Percentiles rank a stretch among this genome's conserved stretches.
Evolutionary conservation across 2,797 vertebrate genomes (phyloP).

Genomic region (Helicolenus hilgendorfi): DNA sequence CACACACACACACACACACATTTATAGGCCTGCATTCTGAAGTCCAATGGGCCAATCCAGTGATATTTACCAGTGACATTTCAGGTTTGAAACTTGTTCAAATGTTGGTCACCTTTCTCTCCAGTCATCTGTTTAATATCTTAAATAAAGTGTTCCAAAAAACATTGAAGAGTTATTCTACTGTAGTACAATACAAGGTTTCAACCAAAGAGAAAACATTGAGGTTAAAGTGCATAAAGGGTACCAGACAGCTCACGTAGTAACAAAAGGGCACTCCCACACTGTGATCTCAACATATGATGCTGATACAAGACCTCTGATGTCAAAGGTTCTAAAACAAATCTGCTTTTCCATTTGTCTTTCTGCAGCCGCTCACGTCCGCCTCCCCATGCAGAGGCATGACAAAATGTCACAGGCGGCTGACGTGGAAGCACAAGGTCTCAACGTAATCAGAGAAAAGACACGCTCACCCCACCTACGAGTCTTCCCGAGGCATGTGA

Average conservation of each 20-base stretch:
- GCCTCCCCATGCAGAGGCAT: neutral
- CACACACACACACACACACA: neutral
- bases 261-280: constrained; percentile 51
- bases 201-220: neutral
- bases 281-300: constrained; percentile 29
- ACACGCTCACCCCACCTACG: constrained; percentile 58
- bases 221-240: constrained; percentile 9
- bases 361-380: neutral
- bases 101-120: neutral
- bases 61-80: constrained; percentile 7
- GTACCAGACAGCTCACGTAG: neutral
- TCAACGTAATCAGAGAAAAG: constrained; percentile 60
- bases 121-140: neutral
- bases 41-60: neutral
- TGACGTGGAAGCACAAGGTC: constrained; percentile 54
- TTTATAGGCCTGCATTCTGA: neutral
- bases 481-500: constrained; percentile 33
- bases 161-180: neutral
- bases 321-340: constrained; percentile 50
- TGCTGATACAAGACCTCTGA: constrained; percentile 36
- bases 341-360: constrained; percentile 39
- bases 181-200: neutral
- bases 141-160: neutral
- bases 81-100: neutral
- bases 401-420: constrained; percentile 50